Base-by-base conservation (phyloP, 2,113 vertebrate species). In the Colinus virginianus region DNA sequence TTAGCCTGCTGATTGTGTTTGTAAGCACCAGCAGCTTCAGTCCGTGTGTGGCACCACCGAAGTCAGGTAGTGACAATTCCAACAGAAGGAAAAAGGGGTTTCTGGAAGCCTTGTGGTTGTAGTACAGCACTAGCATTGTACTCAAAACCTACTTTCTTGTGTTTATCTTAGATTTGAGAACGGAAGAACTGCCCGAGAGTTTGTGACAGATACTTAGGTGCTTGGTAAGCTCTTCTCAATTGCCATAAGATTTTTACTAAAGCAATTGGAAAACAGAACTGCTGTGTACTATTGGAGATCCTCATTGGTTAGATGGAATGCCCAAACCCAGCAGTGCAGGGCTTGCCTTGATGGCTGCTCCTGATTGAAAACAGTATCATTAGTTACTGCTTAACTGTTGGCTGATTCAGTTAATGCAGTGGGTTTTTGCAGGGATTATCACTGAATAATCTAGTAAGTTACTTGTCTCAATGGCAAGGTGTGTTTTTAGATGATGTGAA, bases 231-330 rank as follows among this genome's bases (percentile, higher is more conserved):
- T 80, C 21, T 48, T 49, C 7, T 48, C 4, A 7, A 21, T 72
- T 83, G 28, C 20, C 12, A 0, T 67, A 30, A 42, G 43, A 48
- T 30, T 15, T 38, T 49, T 38, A 23, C 42, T 63, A 3, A 3
- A 8, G 6, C 36, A 19, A 21, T 40, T 80, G 3, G 56, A 77
- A 51, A 34, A 30, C 1, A 0, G 4, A 26, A 14, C 9, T 90
- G 36, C 13, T 71, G 0, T 6, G 4, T 46, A 8, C 6, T 78
- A 1, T 5, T 34, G 13, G 2, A 58, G 18, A 53, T 77, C 25
- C 5, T 62, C 2, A 11, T 28, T 51, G 0, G 8, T 63, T 11
- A 45, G 40, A 53, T 51, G 13, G 5, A 30, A 20, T 8, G 5
- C n/a, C 14, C 38, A 17, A 62, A 36, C 28, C 18, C 56, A 16